These are phyloP conservation scores for Spisula subtruncata DNA, from an alignment of 2,888 invertebrate species.

Conservation along the genomic window DNA sequence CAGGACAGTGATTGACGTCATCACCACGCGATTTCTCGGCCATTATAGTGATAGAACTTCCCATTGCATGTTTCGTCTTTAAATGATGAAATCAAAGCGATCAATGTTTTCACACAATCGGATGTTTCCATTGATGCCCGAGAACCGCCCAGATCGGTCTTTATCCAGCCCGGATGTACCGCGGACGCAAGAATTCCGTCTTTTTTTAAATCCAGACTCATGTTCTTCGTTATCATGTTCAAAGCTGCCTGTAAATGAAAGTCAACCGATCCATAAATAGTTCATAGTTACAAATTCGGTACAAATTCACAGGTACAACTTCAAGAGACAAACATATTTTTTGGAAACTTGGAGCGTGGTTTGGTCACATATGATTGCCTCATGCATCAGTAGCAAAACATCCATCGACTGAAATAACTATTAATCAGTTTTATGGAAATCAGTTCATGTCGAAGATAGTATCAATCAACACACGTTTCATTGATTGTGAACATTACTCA, in stretches of 20 bases:
- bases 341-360: too few species aligned
- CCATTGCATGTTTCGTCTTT: slow-evolving; percentile 46
- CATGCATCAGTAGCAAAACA: too few species aligned
- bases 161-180: slow-evolving; percentile 97
- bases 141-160: slow-evolving; percentile 95
- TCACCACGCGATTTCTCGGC: slow-evolving; percentile 45
- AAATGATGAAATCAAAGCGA: slow-evolving; percentile 38
- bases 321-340: too few species aligned
- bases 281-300: too few species aligned
- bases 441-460: too few species aligned
- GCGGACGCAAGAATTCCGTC: slow-evolving; percentile 92
- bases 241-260: slow-evolving; percentile 92
- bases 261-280: too few species aligned
- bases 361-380: too few species aligned
- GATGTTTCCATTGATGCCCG: slow-evolving; percentile 89
- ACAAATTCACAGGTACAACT: too few species aligned
- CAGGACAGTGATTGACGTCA: background rate
- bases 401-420: too few species aligned
- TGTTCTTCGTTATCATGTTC: slow-evolving; percentile 95
- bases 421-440: too few species aligned
- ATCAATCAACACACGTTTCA: too few species aligned
- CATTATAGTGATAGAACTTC: slow-evolving; percentile 58
- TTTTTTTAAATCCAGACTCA: slow-evolving; percentile 93
- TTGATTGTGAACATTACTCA: too few species aligned
- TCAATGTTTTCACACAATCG: slow-evolving; percentile 35